Conservation (phyloP, 2,797 vertebrate genomes). For the Simalia tracyae region DNA sequence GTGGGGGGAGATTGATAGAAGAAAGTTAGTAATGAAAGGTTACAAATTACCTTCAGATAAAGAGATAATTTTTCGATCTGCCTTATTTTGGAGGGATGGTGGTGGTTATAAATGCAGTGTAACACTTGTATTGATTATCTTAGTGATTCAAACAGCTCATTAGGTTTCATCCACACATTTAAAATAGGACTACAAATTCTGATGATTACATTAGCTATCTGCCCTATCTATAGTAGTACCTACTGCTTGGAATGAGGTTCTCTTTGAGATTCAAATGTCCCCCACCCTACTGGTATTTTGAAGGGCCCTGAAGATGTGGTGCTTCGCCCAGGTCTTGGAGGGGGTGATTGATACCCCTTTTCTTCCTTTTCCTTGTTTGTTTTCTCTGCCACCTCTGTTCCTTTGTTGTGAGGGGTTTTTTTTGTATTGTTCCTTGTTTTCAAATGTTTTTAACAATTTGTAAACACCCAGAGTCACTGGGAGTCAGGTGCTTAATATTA, state of each 20-base stretch:
- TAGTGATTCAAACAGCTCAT: not conserved
- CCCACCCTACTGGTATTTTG: not conserved
- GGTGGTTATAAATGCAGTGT: not conserved
- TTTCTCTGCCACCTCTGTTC: not conserved
- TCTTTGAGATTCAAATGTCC: not conserved
- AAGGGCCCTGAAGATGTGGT: not conserved
- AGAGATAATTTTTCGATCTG: not conserved
- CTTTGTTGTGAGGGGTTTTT: not conserved
- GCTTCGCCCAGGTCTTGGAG: not conserved
- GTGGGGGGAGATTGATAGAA: not conserved
- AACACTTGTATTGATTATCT: not conserved
- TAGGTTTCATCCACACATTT: not conserved
- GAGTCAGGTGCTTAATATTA: not conserved
- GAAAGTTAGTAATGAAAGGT: not conserved
- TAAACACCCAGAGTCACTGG: not conserved
- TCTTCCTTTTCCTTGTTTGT: not conserved
- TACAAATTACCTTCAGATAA: not conserved
- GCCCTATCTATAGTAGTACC: not conserved
- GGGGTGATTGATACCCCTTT: not conserved
- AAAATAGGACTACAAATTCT: not conserved
- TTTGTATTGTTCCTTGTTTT: not conserved
- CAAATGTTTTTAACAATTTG: not conserved
- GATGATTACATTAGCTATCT: not conserved
- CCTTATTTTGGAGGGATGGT: not conserved
- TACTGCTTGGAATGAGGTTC: not conserved